Evolutionary conservation across 2,113 vertebrate genomes (phyloP), one percentile per base, ranked within the genome.

Genomic region (Gambusia affinis): DNA sequence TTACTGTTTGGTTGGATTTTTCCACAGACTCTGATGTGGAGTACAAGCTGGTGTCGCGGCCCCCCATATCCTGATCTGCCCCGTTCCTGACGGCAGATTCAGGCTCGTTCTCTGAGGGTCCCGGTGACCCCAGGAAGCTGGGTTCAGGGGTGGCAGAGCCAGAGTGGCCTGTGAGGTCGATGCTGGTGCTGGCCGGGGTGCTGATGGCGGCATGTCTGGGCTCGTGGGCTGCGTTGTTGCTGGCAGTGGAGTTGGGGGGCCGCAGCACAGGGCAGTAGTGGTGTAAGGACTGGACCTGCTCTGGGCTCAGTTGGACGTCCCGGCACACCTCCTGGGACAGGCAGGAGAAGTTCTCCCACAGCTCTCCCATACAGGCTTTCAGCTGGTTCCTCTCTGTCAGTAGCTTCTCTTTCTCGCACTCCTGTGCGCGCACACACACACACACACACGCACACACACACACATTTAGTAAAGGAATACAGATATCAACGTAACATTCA

Each of bases 271-370:
- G 98, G 92, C 97, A 99, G 94, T 97, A 98, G 91, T 97, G 96
- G 88, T 98, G 96, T 72, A 99, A 92, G 31, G 97, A 97, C 94
- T 98, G 97, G 85, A 97, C 96, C 94, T 99, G 97, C 91, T 99
- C 98, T 0, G 97, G 97, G 89, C 96, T 99, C 72, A 95, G 92
- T 93, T 98, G 97, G 88, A 99, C 97, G 76, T 99, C 98, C 84
- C 97, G 90, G 86, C 96, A 99, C 85, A 99, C 97, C 92, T 99
- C 98, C 93, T 99, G 97, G n/a, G 97, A 98, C 88, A 99, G 95
- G 84, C 98, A 99, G 2, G 98, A 99, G 94, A 99, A 98, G 92
- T 98, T 99, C 93, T 99, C 98, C 93, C 97, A 93, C 82, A 99
- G 95, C 89, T 99, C 98, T 12, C 97, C 97, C 98, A 99, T 99